A percentile compares a stretch with the other conserved stretches of the same genome.
Conservation (phyloP, 2,113 vertebrate species). For the Eudorcas thomsonii region DNA sequence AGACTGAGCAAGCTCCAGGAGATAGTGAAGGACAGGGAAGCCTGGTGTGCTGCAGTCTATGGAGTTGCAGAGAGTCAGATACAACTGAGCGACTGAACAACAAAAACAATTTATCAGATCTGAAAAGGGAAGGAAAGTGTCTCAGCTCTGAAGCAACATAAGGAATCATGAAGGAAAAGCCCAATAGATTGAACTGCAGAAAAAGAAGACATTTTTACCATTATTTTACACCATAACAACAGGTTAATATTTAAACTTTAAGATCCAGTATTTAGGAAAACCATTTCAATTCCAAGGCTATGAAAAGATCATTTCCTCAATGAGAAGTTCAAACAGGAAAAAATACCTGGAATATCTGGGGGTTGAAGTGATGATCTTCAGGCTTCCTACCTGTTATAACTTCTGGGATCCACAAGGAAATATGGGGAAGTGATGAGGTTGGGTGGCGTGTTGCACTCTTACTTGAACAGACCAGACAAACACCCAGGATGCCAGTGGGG, state of each 20-base stretch:
- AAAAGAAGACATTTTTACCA: neutral
- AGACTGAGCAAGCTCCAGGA: neutral
- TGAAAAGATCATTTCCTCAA: neutral
- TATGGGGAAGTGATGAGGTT: neutral
- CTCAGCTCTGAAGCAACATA: neutral
- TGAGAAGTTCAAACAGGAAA: neutral
- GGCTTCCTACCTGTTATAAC: neutral
- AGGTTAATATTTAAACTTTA: neutral
- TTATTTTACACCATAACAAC: neutral
- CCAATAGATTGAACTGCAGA: neutral
- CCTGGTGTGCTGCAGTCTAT: neutral
- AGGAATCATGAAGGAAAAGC: neutral
- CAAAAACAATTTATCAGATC: neutral
- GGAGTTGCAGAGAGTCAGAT: neutral
- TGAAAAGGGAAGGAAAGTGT: neutral
- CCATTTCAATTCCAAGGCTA: neutral
- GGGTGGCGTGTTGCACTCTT: rapidly evolving
- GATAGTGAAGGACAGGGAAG: neutral
- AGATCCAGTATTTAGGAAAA: conserved; percentile 31
- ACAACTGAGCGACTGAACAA: neutral
- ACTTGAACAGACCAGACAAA: neutral
- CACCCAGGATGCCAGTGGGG: neutral
- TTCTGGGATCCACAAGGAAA: neutral
- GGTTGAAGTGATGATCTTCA: neutral
- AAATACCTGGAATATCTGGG: neutral